phyloP scores from a whole-genome alignment of 1,140 invertebrate genomes.

The Ectropis grisescens region DNA sequence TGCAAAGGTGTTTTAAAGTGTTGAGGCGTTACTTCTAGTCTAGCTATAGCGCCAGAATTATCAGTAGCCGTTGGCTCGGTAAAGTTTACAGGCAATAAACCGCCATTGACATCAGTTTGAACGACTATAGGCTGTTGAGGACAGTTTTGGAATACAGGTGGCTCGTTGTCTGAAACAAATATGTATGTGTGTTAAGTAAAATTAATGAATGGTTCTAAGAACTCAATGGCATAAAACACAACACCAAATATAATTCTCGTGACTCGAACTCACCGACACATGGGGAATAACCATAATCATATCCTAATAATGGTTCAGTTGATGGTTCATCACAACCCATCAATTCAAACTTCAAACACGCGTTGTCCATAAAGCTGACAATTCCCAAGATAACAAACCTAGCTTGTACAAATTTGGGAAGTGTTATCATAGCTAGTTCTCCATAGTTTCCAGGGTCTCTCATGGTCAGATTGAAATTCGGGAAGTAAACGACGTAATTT shows the following conservation, averaged over 20 bases:
- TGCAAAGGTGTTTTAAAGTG: slow-evolving; percentile 91
- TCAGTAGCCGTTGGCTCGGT: slow-evolving; percentile 93
- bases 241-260: too few species aligned
- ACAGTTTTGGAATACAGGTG: slow-evolving; percentile 96
- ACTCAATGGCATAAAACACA: too few species aligned
- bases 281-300: slow-evolving; percentile 93
- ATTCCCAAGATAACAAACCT: slow-evolving; percentile 94
- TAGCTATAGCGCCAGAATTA: slow-evolving; percentile 94
- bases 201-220: slow-evolving; percentile 1
- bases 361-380: slow-evolving; percentile 96
- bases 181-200: slow-evolving; percentile 1
- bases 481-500: slow-evolving; percentile 97
- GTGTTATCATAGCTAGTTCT: slow-evolving; percentile 94
- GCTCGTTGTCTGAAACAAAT: slow-evolving; percentile 85
- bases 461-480: slow-evolving; percentile 95
- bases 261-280: slow-evolving; percentile 89
- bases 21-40: slow-evolving; percentile 91
- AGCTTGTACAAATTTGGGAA: slow-evolving; percentile 93
- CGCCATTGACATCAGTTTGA: slow-evolving; percentile 87
- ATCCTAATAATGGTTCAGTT: slow-evolving; percentile 87
- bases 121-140: slow-evolving; percentile 93
- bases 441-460: slow-evolving; percentile 88
- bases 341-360: slow-evolving; percentile 95
- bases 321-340: slow-evolving; percentile 93
- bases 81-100: slow-evolving; percentile 90